A percentile compares a stretch with the other conserved stretches of the same genome.
These are phyloP conservation scores for Lordiphosa collinella DNA, from an alignment of 1,140 invertebrate genomes.

Conservation along the genomic window DNA sequence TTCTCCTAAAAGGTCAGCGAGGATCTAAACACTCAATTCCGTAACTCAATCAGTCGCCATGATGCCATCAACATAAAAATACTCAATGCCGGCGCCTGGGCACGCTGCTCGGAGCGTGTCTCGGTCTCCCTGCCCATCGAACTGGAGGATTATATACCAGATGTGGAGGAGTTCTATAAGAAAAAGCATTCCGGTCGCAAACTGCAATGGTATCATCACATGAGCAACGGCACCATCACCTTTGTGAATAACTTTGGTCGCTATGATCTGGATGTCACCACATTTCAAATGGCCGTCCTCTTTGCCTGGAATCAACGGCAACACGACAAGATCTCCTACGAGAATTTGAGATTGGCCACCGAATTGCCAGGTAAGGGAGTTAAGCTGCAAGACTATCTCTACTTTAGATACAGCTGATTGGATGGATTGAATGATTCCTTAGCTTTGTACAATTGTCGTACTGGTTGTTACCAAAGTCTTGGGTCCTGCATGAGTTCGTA, in stretches of 20 bases:
- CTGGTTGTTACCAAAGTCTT: too few species aligned
- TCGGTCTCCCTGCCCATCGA: slow-evolving; percentile 97
- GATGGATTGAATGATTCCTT: too few species aligned
- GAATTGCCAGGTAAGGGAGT: slow-evolving; percentile 88
- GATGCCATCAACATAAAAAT: slow-evolving; percentile 94
- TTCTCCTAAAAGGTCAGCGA: slow-evolving; percentile 84
- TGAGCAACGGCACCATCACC: slow-evolving; percentile 99
- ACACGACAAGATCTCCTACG: slow-evolving; percentile 94
- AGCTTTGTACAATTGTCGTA: too few species aligned
- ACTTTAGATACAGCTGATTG: too few species aligned
- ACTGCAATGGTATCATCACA: slow-evolving; percentile 99
- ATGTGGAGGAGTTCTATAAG: slow-evolving; percentile 96
- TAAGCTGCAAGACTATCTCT: too few species aligned
- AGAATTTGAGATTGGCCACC: slow-evolving; percentile 96
- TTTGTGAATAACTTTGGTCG: slow-evolving; percentile 95
- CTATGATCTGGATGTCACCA: slow-evolving; percentile 99
- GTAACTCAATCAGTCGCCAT: slow-evolving; percentile 84
- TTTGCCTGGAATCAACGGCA: slow-evolving; percentile 99
- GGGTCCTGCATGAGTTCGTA: too few species aligned
- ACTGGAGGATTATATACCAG: slow-evolving; percentile 98
- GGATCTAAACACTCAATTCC: slow-evolving; percentile 98
- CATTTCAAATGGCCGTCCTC: slow-evolving; percentile 99
- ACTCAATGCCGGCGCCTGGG: slow-evolving; percentile 99
- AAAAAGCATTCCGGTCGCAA: slow-evolving; percentile 99
- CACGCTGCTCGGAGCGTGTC: slow-evolving; percentile 94